These are phyloP conservation scores for Myotis daubentonii DNA, from an alignment of 2,797 vertebrate species.

Conservation along the genomic window DNA sequence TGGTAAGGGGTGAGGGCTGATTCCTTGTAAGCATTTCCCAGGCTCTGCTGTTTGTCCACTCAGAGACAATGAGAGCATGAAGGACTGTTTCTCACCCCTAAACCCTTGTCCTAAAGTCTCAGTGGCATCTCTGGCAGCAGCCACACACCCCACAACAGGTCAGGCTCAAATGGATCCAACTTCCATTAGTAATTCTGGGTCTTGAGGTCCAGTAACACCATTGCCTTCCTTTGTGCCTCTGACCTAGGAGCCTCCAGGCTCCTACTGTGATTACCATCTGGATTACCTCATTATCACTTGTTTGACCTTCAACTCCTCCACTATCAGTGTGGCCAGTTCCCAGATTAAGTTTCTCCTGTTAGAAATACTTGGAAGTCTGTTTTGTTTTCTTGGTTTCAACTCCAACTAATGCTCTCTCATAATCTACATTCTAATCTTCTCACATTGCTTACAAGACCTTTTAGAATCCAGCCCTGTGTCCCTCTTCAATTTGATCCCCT, in stretches of 20 bases:
- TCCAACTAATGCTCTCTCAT: neutral
- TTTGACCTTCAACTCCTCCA: neutral
- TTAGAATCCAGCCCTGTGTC: neutral
- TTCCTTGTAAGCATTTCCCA: neutral
- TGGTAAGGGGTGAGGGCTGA: neutral
- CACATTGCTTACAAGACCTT: neutral
- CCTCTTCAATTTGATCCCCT: neutral
- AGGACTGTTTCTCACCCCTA: neutral
- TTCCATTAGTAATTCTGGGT: neutral
- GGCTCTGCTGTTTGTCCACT: neutral
- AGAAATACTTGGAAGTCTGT: neutral
- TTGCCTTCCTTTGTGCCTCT: neutral
- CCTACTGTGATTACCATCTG: neutral
- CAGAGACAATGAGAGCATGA: neutral
- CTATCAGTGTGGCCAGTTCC: neutral
- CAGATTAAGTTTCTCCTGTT: neutral
- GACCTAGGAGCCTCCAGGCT: neutral
- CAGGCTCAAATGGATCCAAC: neutral
- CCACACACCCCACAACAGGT: neutral
- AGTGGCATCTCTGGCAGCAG: neutral
- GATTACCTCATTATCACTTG: neutral
- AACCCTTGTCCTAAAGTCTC: neutral
- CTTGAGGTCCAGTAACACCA: neutral
- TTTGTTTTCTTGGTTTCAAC: neutral
- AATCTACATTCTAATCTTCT: neutral